phyloP scores from a whole-genome alignment of 1,140 invertebrate species.

The Capitella teleta region DNA sequence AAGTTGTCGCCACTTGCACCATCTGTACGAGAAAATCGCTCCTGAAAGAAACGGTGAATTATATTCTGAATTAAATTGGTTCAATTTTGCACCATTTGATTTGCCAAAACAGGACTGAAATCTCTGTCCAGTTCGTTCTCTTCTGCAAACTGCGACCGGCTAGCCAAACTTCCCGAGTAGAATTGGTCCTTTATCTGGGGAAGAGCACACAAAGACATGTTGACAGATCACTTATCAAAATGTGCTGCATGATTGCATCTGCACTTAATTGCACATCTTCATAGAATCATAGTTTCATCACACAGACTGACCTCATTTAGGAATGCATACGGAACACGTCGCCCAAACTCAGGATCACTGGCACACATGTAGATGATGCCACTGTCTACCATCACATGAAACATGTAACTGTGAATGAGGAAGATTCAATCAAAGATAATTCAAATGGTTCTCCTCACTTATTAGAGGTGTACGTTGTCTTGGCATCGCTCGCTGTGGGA shows the following conservation, averaged over 20 bases:
- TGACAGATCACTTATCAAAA: background rate
- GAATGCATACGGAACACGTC: slow-evolving; percentile 32
- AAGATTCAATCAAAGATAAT: background rate
- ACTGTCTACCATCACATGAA: slow-evolving; percentile 37
- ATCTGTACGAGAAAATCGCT: slow-evolving; percentile 24
- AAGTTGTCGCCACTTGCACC: slow-evolving; percentile 18
- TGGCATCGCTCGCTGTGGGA: slow-evolving; percentile 24
- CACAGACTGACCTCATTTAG: slow-evolving; percentile 31
- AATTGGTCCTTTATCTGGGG: slow-evolving; percentile 32
- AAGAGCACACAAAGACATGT: background rate
- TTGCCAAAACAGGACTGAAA: slow-evolving; percentile 24
- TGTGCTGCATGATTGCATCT: no score
- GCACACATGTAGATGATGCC: slow-evolving; percentile 37
- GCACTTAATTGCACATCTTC: no score
- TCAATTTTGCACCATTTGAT: slow-evolving; percentile 25
- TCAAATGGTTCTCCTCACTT: slow-evolving; percentile 14
- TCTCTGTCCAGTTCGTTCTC: slow-evolving; percentile 28
- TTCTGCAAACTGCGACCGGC: slow-evolving; percentile 20
- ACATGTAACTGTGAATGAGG: slow-evolving; percentile 27
- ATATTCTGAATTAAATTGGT: background rate
- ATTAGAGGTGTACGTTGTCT: slow-evolving; percentile 27
- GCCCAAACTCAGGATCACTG: slow-evolving; percentile 26
- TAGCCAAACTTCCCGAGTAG: slow-evolving; percentile 19
- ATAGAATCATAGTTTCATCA: no score
- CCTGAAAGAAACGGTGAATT: no score